These are phyloP conservation scores for Hyles vespertilio DNA, from an alignment of 1,140 invertebrate genomes.

Conservation along the genomic window DNA sequence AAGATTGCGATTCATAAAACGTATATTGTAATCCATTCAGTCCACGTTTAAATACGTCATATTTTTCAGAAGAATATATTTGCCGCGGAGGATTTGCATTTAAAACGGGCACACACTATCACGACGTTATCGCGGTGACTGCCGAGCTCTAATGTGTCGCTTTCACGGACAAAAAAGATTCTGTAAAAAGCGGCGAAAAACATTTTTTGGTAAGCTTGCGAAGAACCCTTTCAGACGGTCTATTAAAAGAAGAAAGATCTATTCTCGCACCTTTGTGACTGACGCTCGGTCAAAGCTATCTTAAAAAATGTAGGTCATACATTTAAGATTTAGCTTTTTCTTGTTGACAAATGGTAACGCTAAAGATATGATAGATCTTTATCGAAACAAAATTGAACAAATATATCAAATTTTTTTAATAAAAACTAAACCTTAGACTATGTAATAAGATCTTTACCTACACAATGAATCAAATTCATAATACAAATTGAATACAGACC, in stretches of 20 bases:
- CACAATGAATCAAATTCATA: too few species aligned
- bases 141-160: constrained; percentile 13
- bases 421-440: too few species aligned
- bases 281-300: constrained; percentile 9
- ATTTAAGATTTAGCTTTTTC: neutral
- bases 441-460: too few species aligned
- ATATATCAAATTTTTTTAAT: too few species aligned
- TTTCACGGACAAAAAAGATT: constrained; percentile 19
- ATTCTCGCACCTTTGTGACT: constrained; percentile 22
- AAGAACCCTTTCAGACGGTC: constrained; percentile 28
- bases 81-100: constrained; percentile 24
- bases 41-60: too few species aligned
- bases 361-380: too few species aligned
- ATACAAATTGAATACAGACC: too few species aligned
- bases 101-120: constrained; percentile 18
- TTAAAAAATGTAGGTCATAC: constrained; percentile 18
- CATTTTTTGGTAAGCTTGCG: constrained; percentile 21
- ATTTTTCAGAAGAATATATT: neutral
- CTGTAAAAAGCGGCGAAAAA: constrained; percentile 22
- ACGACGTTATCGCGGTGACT: constrained; percentile 23
- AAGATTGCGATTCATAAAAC: too few species aligned
- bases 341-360: too few species aligned
- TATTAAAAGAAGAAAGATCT: constrained; percentile 34
- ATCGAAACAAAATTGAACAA: too few species aligned
- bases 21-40: too few species aligned